These are phyloP conservation scores for Drosophila sordidula DNA, from an alignment of 2,888 invertebrate genomes.

Conservation along the genomic window DNA sequence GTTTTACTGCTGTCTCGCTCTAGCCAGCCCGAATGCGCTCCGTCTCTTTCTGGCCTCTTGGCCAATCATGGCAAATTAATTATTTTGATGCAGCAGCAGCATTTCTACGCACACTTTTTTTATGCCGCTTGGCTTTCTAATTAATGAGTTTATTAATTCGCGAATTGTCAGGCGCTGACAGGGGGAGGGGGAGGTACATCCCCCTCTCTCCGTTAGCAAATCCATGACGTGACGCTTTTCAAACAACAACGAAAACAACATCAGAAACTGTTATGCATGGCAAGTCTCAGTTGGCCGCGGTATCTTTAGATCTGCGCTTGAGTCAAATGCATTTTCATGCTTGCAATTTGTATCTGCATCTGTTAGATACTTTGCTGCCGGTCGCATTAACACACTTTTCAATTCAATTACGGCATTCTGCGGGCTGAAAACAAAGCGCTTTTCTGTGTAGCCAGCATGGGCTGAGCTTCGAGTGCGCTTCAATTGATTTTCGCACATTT, in stretches of 20 bases:
- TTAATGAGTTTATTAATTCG: constrained; percentile 82
- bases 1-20: not conserved
- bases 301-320: constrained; percentile 52
- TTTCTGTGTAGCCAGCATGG: constrained; percentile 50
- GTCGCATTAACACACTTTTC: constrained; percentile 77
- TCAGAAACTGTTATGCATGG: constrained; percentile 23
- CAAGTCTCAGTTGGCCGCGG: constrained; percentile 33
- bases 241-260: constrained; percentile 1
- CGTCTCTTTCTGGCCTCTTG: constrained; percentile 9
- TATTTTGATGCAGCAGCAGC: constrained; percentile 34
- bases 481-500: constrained; percentile 72
- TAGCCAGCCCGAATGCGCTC: not conserved
- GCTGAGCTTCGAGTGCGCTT: constrained; percentile 35
- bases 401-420: constrained; percentile 64
- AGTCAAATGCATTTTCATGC: constrained; percentile 49
- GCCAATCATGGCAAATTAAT: constrained; percentile 52
- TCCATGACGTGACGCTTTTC: constrained; percentile 24
- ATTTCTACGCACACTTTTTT: constrained; percentile 44
- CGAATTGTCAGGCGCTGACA: constrained; percentile 76
- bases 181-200: constrained; percentile 16
- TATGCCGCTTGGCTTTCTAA: constrained; percentile 66
- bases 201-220: constrained; percentile 16
- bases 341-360: constrained; percentile 32
- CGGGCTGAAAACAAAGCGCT: constrained; percentile 64
- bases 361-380: constrained; percentile 54